These are phyloP conservation scores for Microchirus variegatus DNA, from an alignment of 2,797 vertebrate genomes.

Conservation along the genomic window DNA sequence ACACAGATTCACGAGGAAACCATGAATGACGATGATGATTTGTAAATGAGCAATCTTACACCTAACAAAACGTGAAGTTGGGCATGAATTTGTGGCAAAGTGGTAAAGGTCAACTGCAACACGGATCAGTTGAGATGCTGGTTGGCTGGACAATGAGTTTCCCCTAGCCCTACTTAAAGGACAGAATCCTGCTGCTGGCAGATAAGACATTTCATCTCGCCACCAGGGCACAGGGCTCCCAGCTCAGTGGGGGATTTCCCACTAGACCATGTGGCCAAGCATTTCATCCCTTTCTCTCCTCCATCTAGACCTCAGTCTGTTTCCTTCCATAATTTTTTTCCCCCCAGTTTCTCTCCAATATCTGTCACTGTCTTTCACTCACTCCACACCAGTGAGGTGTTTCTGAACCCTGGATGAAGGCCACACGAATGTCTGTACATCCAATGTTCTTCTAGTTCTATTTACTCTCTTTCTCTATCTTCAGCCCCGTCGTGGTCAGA, in stretches of 20 bases:
- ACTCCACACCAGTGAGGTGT: conserved; percentile 38
- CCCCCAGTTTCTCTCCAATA: conserved; percentile 21
- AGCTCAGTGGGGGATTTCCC: conserved; percentile 76
- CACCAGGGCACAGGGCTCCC: conserved; percentile 65
- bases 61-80: conserved; percentile 65
- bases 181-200: conserved; percentile 78
- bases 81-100: conserved; percentile 51
- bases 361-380: conserved; percentile 41
- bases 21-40: not conserved
- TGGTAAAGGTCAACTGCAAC: conserved; percentile 81
- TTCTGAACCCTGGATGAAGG: conserved; percentile 58
- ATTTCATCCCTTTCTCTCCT: conserved; percentile 59
- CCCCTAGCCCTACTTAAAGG: conserved; percentile 75
- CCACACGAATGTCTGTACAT: conserved; percentile 36
- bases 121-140: conserved; percentile 78
- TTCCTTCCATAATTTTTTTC: conserved; percentile 28
- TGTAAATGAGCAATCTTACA: conserved; percentile 44
- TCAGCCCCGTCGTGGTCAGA: conserved; percentile 23
- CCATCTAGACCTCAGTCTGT: conserved; percentile 48
- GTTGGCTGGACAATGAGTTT: conserved; percentile 80
- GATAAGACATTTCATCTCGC: conserved; percentile 83
- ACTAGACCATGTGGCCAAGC: conserved; percentile 71
- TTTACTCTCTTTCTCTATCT: conserved; percentile 42
- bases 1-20: conserved; percentile 4
- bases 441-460: conserved; percentile 26